phyloP scores from a whole-genome alignment of 2,888 invertebrate genomes.

The Chaitophorus viminalis region DNA sequence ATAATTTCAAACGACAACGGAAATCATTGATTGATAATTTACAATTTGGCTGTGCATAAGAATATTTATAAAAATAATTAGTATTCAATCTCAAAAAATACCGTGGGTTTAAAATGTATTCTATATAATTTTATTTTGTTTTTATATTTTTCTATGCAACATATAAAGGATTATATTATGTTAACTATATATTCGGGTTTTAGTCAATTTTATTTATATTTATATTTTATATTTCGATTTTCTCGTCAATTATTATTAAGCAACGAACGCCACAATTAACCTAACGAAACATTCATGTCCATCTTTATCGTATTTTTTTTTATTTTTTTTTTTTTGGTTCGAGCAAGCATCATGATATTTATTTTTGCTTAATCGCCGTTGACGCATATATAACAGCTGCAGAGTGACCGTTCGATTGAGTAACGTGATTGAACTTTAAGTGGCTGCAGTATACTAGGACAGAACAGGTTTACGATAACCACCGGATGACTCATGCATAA shows the following conservation, averaged over 20 bases:
- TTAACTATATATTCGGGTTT: too few relatives aligned
- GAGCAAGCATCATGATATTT: not conserved
- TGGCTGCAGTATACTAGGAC: conserved; percentile 4
- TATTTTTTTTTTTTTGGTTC: not conserved
- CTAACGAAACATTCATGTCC: not conserved
- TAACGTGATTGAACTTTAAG: conserved; percentile 46
- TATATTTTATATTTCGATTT: not conserved
- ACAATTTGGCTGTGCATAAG: too few relatives aligned
- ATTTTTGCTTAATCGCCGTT: conserved; percentile 8
- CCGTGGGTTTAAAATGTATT: not conserved
- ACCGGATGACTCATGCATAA: conserved; percentile 18
- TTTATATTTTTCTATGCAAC: not conserved
- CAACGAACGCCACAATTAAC: not conserved
- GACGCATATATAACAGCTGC: not conserved
- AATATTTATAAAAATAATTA: not conserved
- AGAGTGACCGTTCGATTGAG: conserved; percentile 1
- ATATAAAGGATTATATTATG: too few relatives aligned
- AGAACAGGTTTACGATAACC: conserved; percentile 38
- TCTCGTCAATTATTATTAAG: not conserved
- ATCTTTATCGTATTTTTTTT: not conserved
- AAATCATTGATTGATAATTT: not conserved
- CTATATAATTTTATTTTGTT: not conserved
- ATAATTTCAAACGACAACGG: not conserved
- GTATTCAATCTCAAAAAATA: not conserved
- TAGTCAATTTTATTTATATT: not conserved